Evolutionary conservation across 2,888 invertebrate species (phyloP), one percentile per base, ranked within the genome.

Genomic region (Drosophila niveifrons): DNA sequence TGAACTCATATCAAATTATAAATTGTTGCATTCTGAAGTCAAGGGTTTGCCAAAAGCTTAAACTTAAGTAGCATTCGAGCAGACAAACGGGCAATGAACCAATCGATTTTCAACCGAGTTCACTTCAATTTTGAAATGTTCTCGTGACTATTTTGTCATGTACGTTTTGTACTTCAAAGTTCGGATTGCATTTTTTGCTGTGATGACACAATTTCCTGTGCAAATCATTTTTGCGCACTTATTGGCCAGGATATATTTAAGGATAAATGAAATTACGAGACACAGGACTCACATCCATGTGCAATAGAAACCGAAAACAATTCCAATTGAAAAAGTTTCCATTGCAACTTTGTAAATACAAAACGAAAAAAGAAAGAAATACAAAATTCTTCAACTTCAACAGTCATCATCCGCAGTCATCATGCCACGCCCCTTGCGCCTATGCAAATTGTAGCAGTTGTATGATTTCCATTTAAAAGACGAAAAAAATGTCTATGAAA

Each of bases 321-420:
- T 79, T 88, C 73, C 67, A 80, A 88, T 89, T 88, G 80, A 61
- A 78, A 88, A 90, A 66, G 86, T 84, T 80, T 52, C 52, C 48
- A 58, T 61, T 77, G 53, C 44, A 76, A 69, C 66, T 81, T 83
- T 69, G 52, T 23, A 53, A 57, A 51, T 56, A 52, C 34, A 66
- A 66, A 53, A 29, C 39, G 44, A 62, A 18, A 46, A 41, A 55
- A 41, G 41, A 55, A 41, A 58, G 23, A 29, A 6, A 34, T 18
- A 55, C 55, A 8, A 39, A 44, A 46, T 57, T 66, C 50, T 51
- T 47, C 31, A 53, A 75, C 63, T 82, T 72, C 17, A 29, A 62
- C 82, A 71, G 68, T 66, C 78, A 75, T 68, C 48, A 48, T 15
- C 13, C 7, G 8, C 13, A 41, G 39, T 41, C 15, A 15, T 41